These are phyloP conservation scores for Anas bernieri DNA, from an alignment of 2,797 vertebrate species.

Conservation along the genomic window DNA sequence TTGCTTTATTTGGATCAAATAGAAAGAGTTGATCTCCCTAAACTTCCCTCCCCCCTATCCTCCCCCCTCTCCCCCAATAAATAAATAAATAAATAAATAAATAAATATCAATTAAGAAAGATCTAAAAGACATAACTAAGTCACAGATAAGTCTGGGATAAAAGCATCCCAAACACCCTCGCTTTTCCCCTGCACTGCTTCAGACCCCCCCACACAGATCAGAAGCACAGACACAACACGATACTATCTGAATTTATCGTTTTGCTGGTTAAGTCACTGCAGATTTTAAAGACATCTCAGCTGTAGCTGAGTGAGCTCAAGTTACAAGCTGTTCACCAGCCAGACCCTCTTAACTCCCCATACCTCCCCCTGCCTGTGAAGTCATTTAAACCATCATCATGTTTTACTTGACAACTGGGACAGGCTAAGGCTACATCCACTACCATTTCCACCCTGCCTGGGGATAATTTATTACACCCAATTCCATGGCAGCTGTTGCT, in stretches of 20 bases:
- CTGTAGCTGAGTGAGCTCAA: neutral
- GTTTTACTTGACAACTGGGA: neutral
- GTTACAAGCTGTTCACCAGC: neutral
- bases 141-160: neutral
- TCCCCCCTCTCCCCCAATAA: neutral
- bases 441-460: neutral
- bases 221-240: neutral
- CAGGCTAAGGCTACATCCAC: neutral
- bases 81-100: neutral
- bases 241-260: rapidly evolving
- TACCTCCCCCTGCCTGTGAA: neutral
- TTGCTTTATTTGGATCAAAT: neutral
- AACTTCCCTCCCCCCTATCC: neutral
- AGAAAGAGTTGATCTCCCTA: neutral
- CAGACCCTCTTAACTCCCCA: neutral
- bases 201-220: neutral
- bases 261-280: neutral
- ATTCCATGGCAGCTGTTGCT: neutral
- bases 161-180: neutral
- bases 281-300: neutral
- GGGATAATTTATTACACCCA: neutral
- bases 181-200: neutral
- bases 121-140: neutral
- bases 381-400: neutral
- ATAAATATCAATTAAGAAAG: neutral